phyloP scores from a whole-genome alignment of 2,888 invertebrate genomes.

The Nymphalis polychloros region DNA sequence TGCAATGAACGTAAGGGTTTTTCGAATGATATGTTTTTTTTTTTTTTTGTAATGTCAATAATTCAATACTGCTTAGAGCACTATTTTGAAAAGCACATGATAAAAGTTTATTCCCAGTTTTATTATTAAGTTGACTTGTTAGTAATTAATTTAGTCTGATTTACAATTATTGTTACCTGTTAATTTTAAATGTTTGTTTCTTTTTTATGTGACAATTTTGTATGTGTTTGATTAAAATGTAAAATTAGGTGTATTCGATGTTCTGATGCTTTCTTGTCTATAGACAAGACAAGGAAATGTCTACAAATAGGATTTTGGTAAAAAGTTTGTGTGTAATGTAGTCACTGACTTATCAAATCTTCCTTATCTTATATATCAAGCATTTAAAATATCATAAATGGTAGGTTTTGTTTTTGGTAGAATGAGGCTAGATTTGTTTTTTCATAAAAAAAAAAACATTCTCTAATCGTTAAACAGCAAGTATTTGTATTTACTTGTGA shows the following conservation, averaged over 20 bases:
- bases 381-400: neutral
- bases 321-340: neutral
- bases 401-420: neutral
- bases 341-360: neutral
- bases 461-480: neutral
- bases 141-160: slow-evolving; percentile 72
- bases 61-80: slow-evolving; percentile 50
- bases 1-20: slow-evolving; percentile 47
- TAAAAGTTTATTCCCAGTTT: slow-evolving; percentile 57
- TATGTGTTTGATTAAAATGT: slow-evolving; percentile 15
- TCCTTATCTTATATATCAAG: neutral
- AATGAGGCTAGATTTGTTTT: slow-evolving; percentile 1
- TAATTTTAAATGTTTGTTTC: slow-evolving; percentile 57
- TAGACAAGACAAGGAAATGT: neutral
- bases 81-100: slow-evolving; percentile 65
- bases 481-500: slow-evolving; percentile 10
- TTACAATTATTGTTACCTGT: slow-evolving; percentile 70
- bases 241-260: neutral
- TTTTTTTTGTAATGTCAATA: slow-evolving; percentile 42
- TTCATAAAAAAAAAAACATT: neutral
- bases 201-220: slow-evolving; percentile 37
- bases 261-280: neutral
- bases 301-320: neutral
- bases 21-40: slow-evolving; percentile 13
- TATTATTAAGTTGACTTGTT: slow-evolving; percentile 66